These are phyloP conservation scores for Rhinopithecus roxellana DNA, from an alignment of 2,113 vertebrate species.

Conservation along the genomic window DNA sequence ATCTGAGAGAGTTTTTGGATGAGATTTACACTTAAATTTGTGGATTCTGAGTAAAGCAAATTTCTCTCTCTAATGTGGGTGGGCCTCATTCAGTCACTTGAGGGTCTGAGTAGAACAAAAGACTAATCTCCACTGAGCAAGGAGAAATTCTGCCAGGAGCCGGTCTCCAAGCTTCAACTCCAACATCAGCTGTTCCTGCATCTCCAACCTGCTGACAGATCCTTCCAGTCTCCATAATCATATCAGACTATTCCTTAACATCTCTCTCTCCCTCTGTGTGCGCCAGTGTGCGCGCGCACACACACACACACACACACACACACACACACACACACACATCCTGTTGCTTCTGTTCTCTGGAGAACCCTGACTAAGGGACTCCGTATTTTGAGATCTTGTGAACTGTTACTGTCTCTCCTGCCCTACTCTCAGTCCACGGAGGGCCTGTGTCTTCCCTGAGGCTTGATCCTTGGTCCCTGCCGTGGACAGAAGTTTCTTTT, in stretches of 20 bases:
- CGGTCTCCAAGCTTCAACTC: too few species aligned
- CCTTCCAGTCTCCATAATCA: not conserved
- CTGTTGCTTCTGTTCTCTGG: not conserved
- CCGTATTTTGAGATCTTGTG: rapidly evolving
- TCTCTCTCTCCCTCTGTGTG: not conserved
- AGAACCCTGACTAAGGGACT: not conserved
- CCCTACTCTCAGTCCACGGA: rapidly evolving
- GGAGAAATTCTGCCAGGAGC: not conserved
- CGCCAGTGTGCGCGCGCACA: too few species aligned
- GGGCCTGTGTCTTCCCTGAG: not conserved
- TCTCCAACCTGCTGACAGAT: not conserved
- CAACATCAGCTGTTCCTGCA: too few species aligned
- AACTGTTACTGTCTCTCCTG: not conserved
- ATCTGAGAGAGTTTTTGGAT: not conserved
- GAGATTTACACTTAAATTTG: not conserved
- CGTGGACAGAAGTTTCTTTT: not conserved
- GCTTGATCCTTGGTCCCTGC: not conserved
- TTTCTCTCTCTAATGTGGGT: not conserved
- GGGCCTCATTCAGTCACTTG: too few species aligned
- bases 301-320: not conserved
- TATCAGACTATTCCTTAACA: not conserved
- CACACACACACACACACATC: not conserved
- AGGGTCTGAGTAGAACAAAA: not conserved
- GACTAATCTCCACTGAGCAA: not conserved
- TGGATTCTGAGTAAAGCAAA: not conserved